Evolutionary conservation across 2,888 invertebrate genomes (phyloP).

Genomic region (Exocentrus adspersus): DNA sequence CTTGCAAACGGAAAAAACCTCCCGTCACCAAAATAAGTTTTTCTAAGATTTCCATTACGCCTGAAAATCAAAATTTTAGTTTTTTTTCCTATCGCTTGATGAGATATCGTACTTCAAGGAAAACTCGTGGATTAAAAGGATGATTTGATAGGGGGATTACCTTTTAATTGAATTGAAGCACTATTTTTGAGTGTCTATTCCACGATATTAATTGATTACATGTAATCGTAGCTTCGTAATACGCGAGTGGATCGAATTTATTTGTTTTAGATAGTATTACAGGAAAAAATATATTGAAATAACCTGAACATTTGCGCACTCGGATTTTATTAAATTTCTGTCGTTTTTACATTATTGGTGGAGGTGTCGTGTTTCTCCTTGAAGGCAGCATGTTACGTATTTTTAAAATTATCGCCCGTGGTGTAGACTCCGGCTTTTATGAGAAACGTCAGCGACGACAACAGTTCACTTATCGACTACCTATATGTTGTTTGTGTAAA

Average conservation of each 20-base stretch:
- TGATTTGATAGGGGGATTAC: background rate
- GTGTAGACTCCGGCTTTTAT: slow-evolving; percentile 5
- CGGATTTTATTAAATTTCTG: background rate
- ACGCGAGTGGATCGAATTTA: too few relatives aligned
- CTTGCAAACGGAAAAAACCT: too few relatives aligned
- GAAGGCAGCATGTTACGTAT: background rate
- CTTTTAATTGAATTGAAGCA: background rate
- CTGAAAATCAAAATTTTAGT: background rate
- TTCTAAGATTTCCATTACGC: too few relatives aligned
- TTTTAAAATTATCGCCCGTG: slow-evolving; percentile 15
- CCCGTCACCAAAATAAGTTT: too few relatives aligned
- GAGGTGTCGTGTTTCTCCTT: background rate
- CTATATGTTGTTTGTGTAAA: slow-evolving; percentile 7
- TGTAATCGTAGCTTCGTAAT: too few relatives aligned
- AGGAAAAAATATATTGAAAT: too few relatives aligned
- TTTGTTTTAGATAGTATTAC: too few relatives aligned
- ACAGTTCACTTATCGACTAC: slow-evolving; percentile 14
- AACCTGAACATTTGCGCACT: too few relatives aligned
- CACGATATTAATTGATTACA: too few relatives aligned
- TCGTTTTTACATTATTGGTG: background rate
- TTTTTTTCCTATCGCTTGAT: background rate
- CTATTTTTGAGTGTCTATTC: background rate
- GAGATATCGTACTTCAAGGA: background rate
- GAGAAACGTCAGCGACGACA: slow-evolving; percentile 7
- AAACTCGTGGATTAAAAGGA: background rate